These are phyloP conservation scores for Atherinosoma microstoma DNA, from an alignment of 2,797 vertebrate genomes.

Conservation along the genomic window DNA sequence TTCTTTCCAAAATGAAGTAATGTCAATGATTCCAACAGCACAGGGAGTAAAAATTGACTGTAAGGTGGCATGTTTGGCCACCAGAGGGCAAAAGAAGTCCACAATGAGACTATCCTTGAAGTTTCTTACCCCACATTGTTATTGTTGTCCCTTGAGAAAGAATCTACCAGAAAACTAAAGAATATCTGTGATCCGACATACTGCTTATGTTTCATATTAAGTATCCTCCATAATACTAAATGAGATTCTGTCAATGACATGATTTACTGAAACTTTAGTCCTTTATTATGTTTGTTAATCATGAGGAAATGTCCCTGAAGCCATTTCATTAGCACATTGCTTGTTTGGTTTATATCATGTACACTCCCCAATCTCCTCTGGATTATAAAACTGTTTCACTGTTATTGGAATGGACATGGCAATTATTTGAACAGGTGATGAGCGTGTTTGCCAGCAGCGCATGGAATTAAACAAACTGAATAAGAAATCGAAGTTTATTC, in stretches of 20 bases:
- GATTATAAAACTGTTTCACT: conserved; percentile 58
- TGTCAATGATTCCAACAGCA: neutral
- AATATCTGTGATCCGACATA: neutral
- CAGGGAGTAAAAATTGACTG: neutral
- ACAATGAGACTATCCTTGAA: neutral
- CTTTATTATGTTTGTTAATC: conserved; percentile 53
- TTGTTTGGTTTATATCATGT: conserved; percentile 29
- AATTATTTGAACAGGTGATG: conserved; percentile 39
- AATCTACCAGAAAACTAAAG: neutral
- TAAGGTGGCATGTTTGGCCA: conserved; percentile 21
- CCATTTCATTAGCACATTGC: conserved; percentile 37
- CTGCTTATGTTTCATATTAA: neutral
- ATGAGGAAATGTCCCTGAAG: conserved; percentile 29
- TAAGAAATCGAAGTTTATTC: conserved; percentile 58
- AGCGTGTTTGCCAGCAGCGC: conserved; percentile 46
- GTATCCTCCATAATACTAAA: neutral
- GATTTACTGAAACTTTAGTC: conserved; percentile 25
- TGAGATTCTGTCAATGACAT: conserved; percentile 4
- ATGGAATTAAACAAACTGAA: conserved; percentile 63
- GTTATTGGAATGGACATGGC: conserved; percentile 35
- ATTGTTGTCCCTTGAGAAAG: neutral
- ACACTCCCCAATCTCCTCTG: conserved; percentile 41
- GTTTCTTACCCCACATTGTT: neutral
- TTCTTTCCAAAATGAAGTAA: no score
- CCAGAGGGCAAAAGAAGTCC: conserved; percentile 52